Evolutionary conservation across 2,888 invertebrate species (phyloP), one percentile per base, ranked within the genome.

Genomic region (Trissolcus japonicus): DNA sequence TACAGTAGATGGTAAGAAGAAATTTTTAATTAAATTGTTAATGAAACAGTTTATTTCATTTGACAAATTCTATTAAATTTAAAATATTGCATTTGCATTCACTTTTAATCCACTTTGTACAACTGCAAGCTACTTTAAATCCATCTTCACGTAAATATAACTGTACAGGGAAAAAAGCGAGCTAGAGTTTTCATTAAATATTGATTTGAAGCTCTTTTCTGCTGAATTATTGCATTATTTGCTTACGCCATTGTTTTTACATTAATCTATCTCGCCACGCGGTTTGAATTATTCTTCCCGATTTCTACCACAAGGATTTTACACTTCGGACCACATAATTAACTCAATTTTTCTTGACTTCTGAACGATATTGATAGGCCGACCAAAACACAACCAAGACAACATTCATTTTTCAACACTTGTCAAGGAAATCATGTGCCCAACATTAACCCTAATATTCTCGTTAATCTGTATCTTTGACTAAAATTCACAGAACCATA

Each of bases 81-180:
- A 53, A 72, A 65, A 72, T 63, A 63, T 63, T 72, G 16, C 65
- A 54, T 72, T 65, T 72, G 63, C 41, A 54, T 65, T 59, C 25
- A 53, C 54, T 46, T 57, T 46, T 25, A 25, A 25, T 25, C 4
- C 6, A 4, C 25, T 25, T 63, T 57, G 63, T 63, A 72, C 65
- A 65, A 46, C 59, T 72, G 59, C 59, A 71, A 65, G 54, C 63
- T 72, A 65, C 17, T 53, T 59, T 59, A 72, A 63, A 65, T 65
- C 65, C 59, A 72, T 57, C 65, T 72, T 63, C 53, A 59, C 59
- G 57, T 46, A 48, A 72, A 63, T 65, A 61, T 65, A 48, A 63
- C 62, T 6, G 43, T 13, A 17, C n/a, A 40, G 25, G 14, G 14
- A 67, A 55, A 62, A 62, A 29, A 59, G 40, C 62, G 62, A 21